Percentiles rank a stretch among this genome's conserved stretches.
phyloP scores from a whole-genome alignment of 2,888 invertebrate species.

The Piscicola geometra region DNA sequence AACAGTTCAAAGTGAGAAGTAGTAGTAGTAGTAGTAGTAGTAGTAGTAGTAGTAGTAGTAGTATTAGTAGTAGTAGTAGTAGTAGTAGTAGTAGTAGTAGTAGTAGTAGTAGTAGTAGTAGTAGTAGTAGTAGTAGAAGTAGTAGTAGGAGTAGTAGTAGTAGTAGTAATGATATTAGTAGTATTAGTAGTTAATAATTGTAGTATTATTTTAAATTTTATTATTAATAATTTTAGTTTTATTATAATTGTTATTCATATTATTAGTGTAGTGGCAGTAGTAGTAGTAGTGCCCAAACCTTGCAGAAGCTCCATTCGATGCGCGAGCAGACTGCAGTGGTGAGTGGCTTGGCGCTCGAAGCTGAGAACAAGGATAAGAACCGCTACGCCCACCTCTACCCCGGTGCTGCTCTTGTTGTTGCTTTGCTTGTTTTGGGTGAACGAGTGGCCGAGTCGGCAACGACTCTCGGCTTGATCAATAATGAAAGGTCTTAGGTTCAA shows the following conservation, averaged over 20 bases:
- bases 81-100: slow-evolving; percentile 4
- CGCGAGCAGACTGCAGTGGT: not conserved
- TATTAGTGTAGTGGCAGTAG: slow-evolving; percentile 3
- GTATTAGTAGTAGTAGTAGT: not conserved
- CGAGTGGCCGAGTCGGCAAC: too few relatives aligned
- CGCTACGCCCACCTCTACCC: slow-evolving; percentile 41
- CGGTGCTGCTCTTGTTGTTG: too few relatives aligned
- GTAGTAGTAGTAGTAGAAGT: not conserved
- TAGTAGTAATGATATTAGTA: not conserved
- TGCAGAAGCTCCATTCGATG: slow-evolving; percentile 5
- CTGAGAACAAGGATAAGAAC: slow-evolving; percentile 43
- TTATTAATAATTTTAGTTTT: not conserved
- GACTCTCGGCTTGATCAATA: too few relatives aligned
- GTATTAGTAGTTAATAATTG: not conserved
- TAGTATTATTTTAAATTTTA: not conserved
- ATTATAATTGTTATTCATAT: not conserved
- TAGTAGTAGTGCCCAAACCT: not conserved
- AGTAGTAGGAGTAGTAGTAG: not conserved
- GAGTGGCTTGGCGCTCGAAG: slow-evolving; percentile 23
- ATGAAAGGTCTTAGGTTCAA: too few relatives aligned
- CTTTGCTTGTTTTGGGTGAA: too few relatives aligned
- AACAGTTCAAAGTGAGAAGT: not conserved
- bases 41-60: slow-evolving; percentile 1
- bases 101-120: not conserved
- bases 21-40: slow-evolving; percentile 4